Evolutionary conservation across 2,888 invertebrate species (phyloP), one percentile per base, ranked within the genome.

Genomic region (Eupithecia dodoneata): DNA sequence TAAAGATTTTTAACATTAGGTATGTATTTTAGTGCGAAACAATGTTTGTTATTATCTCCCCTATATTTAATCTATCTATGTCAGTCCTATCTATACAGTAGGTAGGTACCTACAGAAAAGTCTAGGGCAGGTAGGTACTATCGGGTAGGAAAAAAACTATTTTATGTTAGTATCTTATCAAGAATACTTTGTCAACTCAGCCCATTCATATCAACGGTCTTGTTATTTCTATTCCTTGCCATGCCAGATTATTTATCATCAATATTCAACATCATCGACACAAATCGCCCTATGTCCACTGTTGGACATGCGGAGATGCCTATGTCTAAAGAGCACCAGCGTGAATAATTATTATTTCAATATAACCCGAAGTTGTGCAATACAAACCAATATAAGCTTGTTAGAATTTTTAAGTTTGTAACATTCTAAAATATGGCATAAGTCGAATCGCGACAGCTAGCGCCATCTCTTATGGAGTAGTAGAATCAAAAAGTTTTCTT

Each of bases 391-490:
- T 42, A 66, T 13, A 65, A 59, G 10, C 18, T 59, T 30, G 0
- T 59, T 59, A 59, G 9, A 52, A n/a, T n/a, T 15, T 52, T 15
- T 52, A 52, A 6, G n/a, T 2, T n/a, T 0, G 52, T 52, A 15
- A 52, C 6, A n/a, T 52, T 49, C 13, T 49, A 52, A 52, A 4
- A 15, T 4, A 6, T 52, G 6, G 1, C 6, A 15, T 15, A n/a
- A 52, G 52, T 52, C 52, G 6, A n/a, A 0, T 6, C 30, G 30
- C 30, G 30, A 30, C 30, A 30, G 30, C 73, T 73, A 74, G 70
- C 80, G 81, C 82, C 83, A 83, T 82, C 83, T 83, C 70, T 55
- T 65, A 63, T 1, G 30, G 52, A 42, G 44, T 76, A 73, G 75
- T 41, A 3, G 72, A 72, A 75, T 18, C 10, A 49, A 6, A 52